These are phyloP conservation scores for Cephalopterus ornatus DNA, from an alignment of 2,113 vertebrate genomes.

Conservation along the genomic window DNA sequence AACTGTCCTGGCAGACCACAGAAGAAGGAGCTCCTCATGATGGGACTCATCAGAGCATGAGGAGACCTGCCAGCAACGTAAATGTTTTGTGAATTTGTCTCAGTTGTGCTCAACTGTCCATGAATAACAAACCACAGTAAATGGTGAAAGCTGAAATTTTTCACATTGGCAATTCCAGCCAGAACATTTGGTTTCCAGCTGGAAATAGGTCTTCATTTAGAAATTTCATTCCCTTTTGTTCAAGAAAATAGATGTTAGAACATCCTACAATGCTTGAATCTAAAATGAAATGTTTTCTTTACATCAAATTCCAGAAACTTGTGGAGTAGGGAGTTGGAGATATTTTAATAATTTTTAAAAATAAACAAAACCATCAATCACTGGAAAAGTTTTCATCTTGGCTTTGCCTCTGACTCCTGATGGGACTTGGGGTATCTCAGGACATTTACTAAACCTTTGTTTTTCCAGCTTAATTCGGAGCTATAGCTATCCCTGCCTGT, in stretches of 20 bases:
- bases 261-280: neutral
- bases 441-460: neutral
- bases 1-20: neutral
- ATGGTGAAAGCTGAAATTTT: constrained; percentile 33
- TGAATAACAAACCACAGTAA: constrained; percentile 65
- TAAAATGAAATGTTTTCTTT: constrained; percentile 42
- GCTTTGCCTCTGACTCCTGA: neutral
- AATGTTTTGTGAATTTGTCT: neutral
- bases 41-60: neutral
- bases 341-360: constrained; percentile 22
- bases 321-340: neutral
- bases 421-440: neutral
- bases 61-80: constrained; percentile 1
- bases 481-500: neutral
- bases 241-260: constrained; percentile 29
- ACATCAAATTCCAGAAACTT: constrained; percentile 36
- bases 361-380: constrained; percentile 45
- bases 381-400: constrained; percentile 6
- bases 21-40: neutral
- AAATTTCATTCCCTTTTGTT: constrained; percentile 37
- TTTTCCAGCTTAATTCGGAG: neutral
- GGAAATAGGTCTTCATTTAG: constrained; percentile 46
- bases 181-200: constrained; percentile 59
- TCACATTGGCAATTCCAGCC: constrained; percentile 18
- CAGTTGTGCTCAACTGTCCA: constrained; percentile 11